Conservation (phyloP, 1,140 invertebrate species). For the Euwallacea similis region DNA sequence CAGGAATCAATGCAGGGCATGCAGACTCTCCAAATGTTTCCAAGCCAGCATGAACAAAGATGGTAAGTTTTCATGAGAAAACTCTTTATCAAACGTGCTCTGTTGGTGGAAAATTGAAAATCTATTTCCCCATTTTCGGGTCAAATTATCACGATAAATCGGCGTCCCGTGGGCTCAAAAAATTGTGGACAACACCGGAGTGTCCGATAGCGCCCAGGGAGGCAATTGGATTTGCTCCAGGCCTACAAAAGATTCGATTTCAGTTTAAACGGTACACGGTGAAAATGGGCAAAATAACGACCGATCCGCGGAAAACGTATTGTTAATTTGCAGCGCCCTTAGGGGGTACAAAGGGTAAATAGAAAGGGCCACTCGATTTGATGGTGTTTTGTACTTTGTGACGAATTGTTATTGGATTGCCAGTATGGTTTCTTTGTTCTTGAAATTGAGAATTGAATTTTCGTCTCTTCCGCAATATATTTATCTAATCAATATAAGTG, state of each 20-base stretch:
- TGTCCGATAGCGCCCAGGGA: conserved; percentile 15
- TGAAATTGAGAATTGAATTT: too few relatives aligned
- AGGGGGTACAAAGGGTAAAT: conserved; percentile 23
- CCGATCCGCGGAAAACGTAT: background rate
- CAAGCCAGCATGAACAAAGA: conserved; percentile 98
- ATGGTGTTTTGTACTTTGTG: conserved; percentile 36
- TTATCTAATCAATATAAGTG: too few relatives aligned
- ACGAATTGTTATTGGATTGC: conserved; percentile 35
- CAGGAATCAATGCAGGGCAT: conserved; percentile 95
- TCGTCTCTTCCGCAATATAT: too few relatives aligned
- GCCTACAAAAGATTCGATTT: conserved; percentile 30
- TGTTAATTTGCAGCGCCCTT: conserved; percentile 21
- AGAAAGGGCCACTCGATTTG: conserved; percentile 12
- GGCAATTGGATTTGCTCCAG: conserved; percentile 25
- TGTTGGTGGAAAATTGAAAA: conserved; percentile 3
- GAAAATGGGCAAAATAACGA: conserved; percentile 26
- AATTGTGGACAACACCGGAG: conserved; percentile 19
- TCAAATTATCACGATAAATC: conserved; percentile 33
- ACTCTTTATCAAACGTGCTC: background rate
- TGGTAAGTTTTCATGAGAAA: conserved; percentile 69
- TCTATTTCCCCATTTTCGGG: conserved; percentile 20
- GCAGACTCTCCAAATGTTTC: conserved; percentile 94
- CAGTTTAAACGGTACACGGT: conserved; percentile 24
- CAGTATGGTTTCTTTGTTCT: background rate
- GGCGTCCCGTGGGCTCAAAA: conserved; percentile 13